These are phyloP conservation scores for Xiphophorus couchianus DNA, from an alignment of 2,113 vertebrate species.

Conservation along the genomic window DNA sequence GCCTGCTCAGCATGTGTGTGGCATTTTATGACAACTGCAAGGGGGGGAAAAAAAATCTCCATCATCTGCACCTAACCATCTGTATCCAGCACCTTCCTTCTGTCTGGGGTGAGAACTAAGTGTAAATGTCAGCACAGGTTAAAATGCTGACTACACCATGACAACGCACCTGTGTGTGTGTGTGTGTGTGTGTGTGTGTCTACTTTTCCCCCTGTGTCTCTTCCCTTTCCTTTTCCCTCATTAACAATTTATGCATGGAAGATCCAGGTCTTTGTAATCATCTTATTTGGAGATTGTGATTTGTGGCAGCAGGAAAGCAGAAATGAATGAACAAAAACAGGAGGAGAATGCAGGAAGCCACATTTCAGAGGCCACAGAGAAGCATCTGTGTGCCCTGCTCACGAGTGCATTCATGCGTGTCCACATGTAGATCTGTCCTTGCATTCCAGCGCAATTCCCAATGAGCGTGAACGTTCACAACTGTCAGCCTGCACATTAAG, in stretches of 20 bases:
- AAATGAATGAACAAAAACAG: neutral
- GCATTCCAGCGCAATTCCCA: constrained; percentile 38
- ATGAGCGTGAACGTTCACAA: constrained; percentile 62
- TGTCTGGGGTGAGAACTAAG: constrained; percentile 63
- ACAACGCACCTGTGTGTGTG: constrained; percentile 62
- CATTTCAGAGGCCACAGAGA: constrained; percentile 39
- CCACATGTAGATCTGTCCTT: constrained; percentile 60
- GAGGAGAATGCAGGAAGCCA: constrained; percentile 31
- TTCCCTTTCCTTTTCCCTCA: constrained; percentile 34
- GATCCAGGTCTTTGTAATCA: constrained; percentile 46
- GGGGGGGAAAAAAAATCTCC: constrained; percentile 43
- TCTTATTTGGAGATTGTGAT: constrained; percentile 54
- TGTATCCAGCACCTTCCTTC: constrained; percentile 52
- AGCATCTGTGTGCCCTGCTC: constrained; percentile 65
- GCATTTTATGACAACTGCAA: constrained; percentile 70
- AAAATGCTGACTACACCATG: constrained; percentile 72
- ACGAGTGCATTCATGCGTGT: constrained; percentile 63
- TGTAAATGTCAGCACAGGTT: constrained; percentile 73
- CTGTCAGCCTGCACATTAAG: constrained; percentile 16
- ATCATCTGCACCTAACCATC: constrained; percentile 62
- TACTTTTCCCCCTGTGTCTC: constrained; percentile 21
- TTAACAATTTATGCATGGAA: constrained; percentile 48
- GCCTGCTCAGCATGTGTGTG: constrained; percentile 72
- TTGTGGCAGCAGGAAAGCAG: constrained; percentile 44
- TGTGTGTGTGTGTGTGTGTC: neutral